Base-by-base conservation (phyloP, 2,797 vertebrate species). In the Onychomys torridus region DNA sequence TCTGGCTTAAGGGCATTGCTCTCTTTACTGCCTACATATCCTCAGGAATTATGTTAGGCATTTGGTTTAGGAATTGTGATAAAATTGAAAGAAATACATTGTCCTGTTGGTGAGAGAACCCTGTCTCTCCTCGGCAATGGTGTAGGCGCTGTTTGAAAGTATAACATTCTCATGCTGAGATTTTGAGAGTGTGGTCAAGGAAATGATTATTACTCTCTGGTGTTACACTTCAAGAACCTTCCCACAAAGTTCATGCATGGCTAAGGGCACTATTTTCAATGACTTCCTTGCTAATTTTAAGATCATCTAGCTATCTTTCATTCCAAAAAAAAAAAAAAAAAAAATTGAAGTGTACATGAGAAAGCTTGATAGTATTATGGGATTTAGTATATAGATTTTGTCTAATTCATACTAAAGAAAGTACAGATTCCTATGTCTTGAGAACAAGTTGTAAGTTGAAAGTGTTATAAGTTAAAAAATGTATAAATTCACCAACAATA, bases 51-150 rank as follows among this genome's bases (percentile, higher is more conserved):
- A 69, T 23, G 76, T 84, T 37, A 96, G 88, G 23, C 34, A 86
- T 75, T 96, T 34, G 6, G 0, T 96, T 96, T 90, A 59, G 63
- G 67, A 85, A 94, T 57, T 29, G 32, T 67, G 63, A 95, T 84
- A 81, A 97, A 79, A 79, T 88, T 76, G 82, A 67, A 34, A 88
- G 63, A 98, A 77, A 95, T 83, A 0, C 63, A 81, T 96, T 89
- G 96, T 93, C 32, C 43, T 94, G 1, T 84, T 76, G 29, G 13
- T 40, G 27, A 11, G 23, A 85, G 27, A 23, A 73, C 25, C n/a
- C n/a, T 1, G 40, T 6, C 9, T 90, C 17, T 94, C 84, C 57
- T 59, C 71, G 52, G 49, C 52, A 29, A 43, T 21, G 34, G 19
- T 59, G 69, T 12, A 11, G 5, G 25, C 1, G 0, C 27, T 77